Percentiles rank a stretch among this genome's conserved stretches.
phyloP scores from a whole-genome alignment of 1,140 invertebrate species.

The Sarcophaga peregrina region DNA sequence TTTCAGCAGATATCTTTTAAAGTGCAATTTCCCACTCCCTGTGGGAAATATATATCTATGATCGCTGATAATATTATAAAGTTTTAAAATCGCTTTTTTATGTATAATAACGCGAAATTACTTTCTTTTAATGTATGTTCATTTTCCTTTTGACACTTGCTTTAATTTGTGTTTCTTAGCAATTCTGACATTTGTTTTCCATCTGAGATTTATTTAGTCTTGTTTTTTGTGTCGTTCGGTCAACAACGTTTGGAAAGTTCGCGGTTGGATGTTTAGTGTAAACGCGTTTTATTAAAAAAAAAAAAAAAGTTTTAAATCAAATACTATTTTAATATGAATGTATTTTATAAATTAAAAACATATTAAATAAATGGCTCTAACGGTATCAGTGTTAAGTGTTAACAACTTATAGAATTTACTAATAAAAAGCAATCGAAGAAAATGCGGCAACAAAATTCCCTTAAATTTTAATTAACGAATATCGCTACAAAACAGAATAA shows the following conservation, averaged over 20 bases:
- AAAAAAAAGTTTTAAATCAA: neutral
- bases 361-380: too few species aligned
- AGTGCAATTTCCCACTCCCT: too few species aligned
- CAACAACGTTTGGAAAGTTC: neutral
- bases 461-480: neutral
- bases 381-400: neutral
- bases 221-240: constrained; percentile 18
- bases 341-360: neutral
- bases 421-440: neutral
- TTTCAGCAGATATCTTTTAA: too few species aligned
- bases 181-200: too few species aligned
- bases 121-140: too few species aligned
- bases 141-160: too few species aligned
- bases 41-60: too few species aligned
- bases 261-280: neutral
- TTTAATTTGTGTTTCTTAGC: too few species aligned
- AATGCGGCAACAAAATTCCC: neutral
- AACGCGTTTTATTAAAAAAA: neutral
- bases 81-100: too few species aligned
- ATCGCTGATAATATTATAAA: too few species aligned
- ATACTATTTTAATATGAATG: neutral
- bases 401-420: neutral
- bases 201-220: neutral
- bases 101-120: too few species aligned
- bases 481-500: constrained; percentile 8